Conservation (phyloP, 2,888 invertebrate genomes). For the Orthosia gracilis region DNA sequence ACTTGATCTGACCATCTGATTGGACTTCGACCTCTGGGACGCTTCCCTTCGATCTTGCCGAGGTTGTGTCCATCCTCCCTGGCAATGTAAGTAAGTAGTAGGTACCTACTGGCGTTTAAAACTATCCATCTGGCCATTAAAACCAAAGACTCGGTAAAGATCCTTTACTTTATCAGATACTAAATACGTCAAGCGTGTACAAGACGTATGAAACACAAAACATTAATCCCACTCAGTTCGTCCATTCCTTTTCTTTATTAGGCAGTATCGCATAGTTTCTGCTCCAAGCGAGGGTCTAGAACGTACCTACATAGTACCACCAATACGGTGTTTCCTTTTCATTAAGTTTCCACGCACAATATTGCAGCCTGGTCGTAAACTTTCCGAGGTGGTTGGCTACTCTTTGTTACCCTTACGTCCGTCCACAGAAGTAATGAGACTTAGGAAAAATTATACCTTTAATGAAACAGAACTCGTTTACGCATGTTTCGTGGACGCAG, state of each 20-base stretch:
- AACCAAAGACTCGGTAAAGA: constrained; percentile 19
- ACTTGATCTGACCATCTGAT: too few relatives aligned
- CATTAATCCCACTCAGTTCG: constrained; percentile 61
- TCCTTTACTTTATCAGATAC: constrained; percentile 6
- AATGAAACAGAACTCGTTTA: constrained; percentile 80
- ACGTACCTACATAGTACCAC: constrained; percentile 68
- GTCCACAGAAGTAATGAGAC: constrained; percentile 81
- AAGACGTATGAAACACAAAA: constrained; percentile 40
- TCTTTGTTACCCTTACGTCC: constrained; percentile 70
- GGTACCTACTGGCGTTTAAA: constrained; percentile 10
- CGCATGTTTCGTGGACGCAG: constrained; percentile 59
- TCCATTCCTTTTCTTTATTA: constrained; percentile 57
- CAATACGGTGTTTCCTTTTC: constrained; percentile 85
- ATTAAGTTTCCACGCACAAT: constrained; percentile 89
- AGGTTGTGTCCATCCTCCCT: too few relatives aligned
- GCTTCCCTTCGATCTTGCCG: too few relatives aligned
- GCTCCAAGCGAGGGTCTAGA: constrained; percentile 62
- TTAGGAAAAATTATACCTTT: constrained; percentile 84
- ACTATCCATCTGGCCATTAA: constrained; percentile 14
- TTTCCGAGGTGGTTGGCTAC: constrained; percentile 78
- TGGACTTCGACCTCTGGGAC: too few relatives aligned
- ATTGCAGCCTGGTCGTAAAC: constrained; percentile 86
- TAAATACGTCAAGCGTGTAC: constrained; percentile 19
- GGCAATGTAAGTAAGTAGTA: too few relatives aligned
- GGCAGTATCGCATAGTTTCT: constrained; percentile 57